Conservation (phyloP, 2,797 vertebrate species). For the Discoglossus pictus region DNA sequence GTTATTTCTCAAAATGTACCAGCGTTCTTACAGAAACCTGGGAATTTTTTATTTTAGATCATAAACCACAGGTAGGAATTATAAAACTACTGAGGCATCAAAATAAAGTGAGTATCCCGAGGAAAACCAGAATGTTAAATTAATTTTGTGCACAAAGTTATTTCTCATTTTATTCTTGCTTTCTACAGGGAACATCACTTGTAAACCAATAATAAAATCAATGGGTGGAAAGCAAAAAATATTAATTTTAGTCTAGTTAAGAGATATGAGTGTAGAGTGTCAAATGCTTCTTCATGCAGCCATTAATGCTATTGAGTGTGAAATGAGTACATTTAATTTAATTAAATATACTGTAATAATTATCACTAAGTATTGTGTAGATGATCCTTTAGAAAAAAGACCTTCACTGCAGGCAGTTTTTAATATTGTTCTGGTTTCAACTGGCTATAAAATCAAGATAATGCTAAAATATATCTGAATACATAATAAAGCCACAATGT, state of each 20-base stretch:
- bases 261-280: too few relatives aligned
- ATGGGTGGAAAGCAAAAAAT: slow-evolving; percentile 25
- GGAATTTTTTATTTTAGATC: slow-evolving; percentile 10
- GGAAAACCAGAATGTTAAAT: slow-evolving; percentile 47
- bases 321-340: too few relatives aligned
- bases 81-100: slow-evolving; percentile 51
- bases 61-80: slow-evolving; percentile 54
- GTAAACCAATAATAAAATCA: slow-evolving; percentile 47
- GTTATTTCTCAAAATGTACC: slow-evolving; percentile 1
- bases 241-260: slow-evolving; percentile 41
- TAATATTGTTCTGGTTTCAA: too few relatives aligned
- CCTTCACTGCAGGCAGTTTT: too few relatives aligned
- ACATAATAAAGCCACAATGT: too few relatives aligned
- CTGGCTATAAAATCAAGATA: too few relatives aligned
- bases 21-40: neutral
- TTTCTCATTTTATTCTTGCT: slow-evolving; percentile 33
- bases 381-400: too few relatives aligned
- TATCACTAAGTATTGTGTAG: too few relatives aligned
- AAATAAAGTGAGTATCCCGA: slow-evolving; percentile 38
- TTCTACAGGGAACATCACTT: slow-evolving; percentile 37
- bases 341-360: too few relatives aligned
- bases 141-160: slow-evolving; percentile 45
- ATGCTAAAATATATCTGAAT: too few relatives aligned
- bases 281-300: too few relatives aligned
- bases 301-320: too few relatives aligned